Base-by-base conservation (phyloP, 2,888 invertebrate species). In the Pseudanteris insignis region DNA sequence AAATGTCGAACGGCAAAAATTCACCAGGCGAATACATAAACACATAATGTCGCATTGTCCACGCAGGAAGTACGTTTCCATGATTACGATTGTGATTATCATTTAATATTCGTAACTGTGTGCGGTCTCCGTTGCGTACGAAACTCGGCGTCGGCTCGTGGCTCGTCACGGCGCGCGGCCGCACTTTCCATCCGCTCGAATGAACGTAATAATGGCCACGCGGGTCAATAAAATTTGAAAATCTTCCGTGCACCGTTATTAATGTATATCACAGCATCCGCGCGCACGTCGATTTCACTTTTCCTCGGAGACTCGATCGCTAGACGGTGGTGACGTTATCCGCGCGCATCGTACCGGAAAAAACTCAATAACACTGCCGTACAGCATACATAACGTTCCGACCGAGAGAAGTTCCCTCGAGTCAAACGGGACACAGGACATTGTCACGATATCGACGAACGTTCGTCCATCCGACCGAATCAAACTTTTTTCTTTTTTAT, bases 271-370 rank as follows among this genome's bases (percentile, higher is more conserved):
- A 53, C 47, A 53, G 58, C 44, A 47, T 54, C 57, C 48, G 54
- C 36, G 36, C 28, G 51, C 25, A 41, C 41, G 51, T 54, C 61
- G 60, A 57, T 65, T 62, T 62, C 55, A 62, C 62, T 62, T 62
- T 62, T 62, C 51, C 54, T 55, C 30, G 38, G 59, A 32, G 44
- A 59, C 43, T 38, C 37, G 51, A 54, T 32, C 50, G 64, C 40
- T 55, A 44, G 55, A 55, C 55, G 47, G 32, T 46, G 30, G 40
- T 38, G 46, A 55, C 47, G 55, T 37, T 48, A 62, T 62, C 62
- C 54, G 59, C 59, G 64, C 55, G 64, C 61, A 64, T 62, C 64
- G 62, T 55, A 53, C 28, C 37, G 55, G 55, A 64, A 64, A 64
- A 51, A 62, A 58, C 50, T 58, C 57, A 64, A 58, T 64, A 64